Conservation (phyloP, 1,140 invertebrate genomes). For the Mesaphorura yosii region DNA sequence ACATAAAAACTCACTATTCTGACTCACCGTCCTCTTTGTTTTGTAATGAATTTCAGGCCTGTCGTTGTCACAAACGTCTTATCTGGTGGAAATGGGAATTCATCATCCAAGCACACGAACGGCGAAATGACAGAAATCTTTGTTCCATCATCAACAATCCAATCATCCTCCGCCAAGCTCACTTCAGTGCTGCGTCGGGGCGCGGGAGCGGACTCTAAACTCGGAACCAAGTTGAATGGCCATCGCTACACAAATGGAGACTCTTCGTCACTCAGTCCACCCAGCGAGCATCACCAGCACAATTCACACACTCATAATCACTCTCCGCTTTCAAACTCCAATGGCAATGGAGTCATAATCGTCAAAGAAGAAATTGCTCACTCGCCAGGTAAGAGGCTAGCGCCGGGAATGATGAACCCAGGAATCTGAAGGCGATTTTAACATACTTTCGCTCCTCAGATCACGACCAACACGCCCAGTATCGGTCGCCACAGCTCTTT, state of each 20-base stretch:
- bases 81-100: background rate
- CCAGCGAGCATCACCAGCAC: constrained; percentile 8
- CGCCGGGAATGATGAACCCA: too few relatives aligned
- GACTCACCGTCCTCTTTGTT: background rate
- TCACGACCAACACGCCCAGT: constrained; percentile 16
- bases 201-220: constrained; percentile 14
- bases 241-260: constrained; percentile 25
- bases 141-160: constrained; percentile 1
- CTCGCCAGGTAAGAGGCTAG: constrained; percentile 25
- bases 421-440: too few relatives aligned
- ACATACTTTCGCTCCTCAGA: too few relatives aligned
- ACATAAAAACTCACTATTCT: background rate
- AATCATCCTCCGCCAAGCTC: constrained; percentile 9
- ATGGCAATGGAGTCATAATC: constrained; percentile 16
- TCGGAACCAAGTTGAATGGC: constrained; percentile 21
- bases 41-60: constrained; percentile 15
- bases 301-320: too few relatives aligned
- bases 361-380: constrained; percentile 24
- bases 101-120: constrained; percentile 1
- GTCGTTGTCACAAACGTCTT: constrained; percentile 10
- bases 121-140: constrained; percentile 23
- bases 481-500: constrained; percentile 21
- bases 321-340: background rate
- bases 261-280: constrained; percentile 13
- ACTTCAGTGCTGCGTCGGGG: constrained; percentile 18